Evolutionary conservation across 2,888 invertebrate species (phyloP).

Genomic region (Caenorhabditis sinica): DNA sequence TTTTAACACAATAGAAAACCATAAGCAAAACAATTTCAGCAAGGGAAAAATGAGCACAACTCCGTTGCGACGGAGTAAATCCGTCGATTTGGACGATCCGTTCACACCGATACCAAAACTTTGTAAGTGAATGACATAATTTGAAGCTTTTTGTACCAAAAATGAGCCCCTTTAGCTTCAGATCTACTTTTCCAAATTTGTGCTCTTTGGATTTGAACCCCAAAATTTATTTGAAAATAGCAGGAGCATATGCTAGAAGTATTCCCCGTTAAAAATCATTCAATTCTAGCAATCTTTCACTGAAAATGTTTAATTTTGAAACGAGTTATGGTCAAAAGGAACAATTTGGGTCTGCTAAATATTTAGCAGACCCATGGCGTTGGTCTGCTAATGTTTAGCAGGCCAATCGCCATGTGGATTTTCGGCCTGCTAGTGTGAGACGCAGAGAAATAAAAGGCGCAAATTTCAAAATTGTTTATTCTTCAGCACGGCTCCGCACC

Average conservation of each 20-base stretch:
- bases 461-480: too few species aligned
- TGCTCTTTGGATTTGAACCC: too few species aligned
- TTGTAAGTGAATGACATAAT: slow-evolving; percentile 17
- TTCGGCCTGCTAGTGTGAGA: too few species aligned
- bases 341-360: neutral
- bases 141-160: too few species aligned
- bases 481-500: slow-evolving; percentile 47
- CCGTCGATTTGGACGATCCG: slow-evolving; percentile 57
- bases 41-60: slow-evolving; percentile 51
- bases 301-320: neutral
- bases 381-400: too few species aligned
- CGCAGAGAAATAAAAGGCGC: neutral
- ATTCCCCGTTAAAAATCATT: neutral
- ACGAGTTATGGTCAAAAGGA: too few species aligned
- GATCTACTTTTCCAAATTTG: too few species aligned
- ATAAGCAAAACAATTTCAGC: neutral
- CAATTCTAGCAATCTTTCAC: neutral
- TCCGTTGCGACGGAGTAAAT: slow-evolving; percentile 41
- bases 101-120: slow-evolving; percentile 50
- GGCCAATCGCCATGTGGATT: too few species aligned
- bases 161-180: too few species aligned
- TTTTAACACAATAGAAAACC: neutral
- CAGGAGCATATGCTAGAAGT: too few species aligned
- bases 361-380: too few species aligned
- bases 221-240: too few species aligned